Percentiles rank a stretch among this genome's conserved stretches.
Evolutionary conservation across 2,113 vertebrate genomes (phyloP).

Genomic region (Fulica atra): DNA sequence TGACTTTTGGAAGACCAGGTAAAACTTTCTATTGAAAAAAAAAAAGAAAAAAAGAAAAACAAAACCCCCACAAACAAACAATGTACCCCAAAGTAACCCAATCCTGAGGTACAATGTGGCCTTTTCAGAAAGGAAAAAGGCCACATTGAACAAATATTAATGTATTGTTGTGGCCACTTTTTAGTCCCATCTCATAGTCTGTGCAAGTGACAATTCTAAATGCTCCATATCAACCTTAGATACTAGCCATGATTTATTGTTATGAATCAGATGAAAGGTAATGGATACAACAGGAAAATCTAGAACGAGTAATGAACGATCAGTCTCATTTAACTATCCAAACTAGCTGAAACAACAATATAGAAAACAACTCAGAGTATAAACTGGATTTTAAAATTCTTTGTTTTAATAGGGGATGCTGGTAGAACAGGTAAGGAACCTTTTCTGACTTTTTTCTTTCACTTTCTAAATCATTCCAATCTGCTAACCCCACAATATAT

Average conservation of each 20-base stretch:
- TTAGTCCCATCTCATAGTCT: background rate
- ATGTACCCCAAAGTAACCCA: background rate
- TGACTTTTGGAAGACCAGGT: background rate
- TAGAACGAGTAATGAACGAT: background rate
- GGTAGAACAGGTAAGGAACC: slow-evolving; percentile 71
- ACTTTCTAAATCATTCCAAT: slow-evolving; percentile 65
- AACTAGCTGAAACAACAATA: slow-evolving; percentile 34
- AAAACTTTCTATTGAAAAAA: background rate
- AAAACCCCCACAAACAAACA: too few relatives aligned
- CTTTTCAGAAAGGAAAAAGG: background rate
- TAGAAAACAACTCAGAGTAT: slow-evolving; percentile 36
- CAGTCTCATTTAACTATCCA: background rate
- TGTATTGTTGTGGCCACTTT: background rate
- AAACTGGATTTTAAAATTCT: slow-evolving; percentile 71
- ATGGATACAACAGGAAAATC: background rate
- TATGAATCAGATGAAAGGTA: background rate
- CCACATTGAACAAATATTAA: background rate
- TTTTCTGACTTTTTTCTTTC: slow-evolving; percentile 59
- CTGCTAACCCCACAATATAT: slow-evolving; percentile 57
- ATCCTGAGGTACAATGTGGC: background rate
- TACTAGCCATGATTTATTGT: background rate
- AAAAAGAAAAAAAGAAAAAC: background rate
- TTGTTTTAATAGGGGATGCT: slow-evolving; percentile 71
- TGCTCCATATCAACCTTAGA: background rate
- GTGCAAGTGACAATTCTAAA: background rate